Percentiles rank a stretch among this genome's conserved stretches.
Evolutionary conservation across 2,797 vertebrate species (phyloP).

Genomic region (Sebastes vulpes): DNA sequence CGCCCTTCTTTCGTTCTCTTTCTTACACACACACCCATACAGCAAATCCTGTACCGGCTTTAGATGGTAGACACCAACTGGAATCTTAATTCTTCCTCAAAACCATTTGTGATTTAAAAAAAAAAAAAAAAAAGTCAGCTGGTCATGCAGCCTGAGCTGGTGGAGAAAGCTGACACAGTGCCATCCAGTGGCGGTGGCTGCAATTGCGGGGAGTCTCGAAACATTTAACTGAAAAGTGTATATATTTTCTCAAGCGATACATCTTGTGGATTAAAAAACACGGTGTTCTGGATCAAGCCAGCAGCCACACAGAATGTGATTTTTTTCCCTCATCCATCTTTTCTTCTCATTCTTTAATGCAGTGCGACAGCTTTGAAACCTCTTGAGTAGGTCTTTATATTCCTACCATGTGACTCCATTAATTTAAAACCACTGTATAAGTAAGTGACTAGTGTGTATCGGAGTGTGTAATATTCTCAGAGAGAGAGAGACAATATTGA

Average conservation of each 20-base stretch:
- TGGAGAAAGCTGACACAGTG: constrained; percentile 79
- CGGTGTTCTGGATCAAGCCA: not conserved
- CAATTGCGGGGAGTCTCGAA: constrained; percentile 1
- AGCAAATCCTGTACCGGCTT: constrained; percentile 59
- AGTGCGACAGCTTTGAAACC: constrained; percentile 12
- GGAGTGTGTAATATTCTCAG: constrained; percentile 49
- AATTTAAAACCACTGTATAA: constrained; percentile 33
- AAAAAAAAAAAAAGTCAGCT: constrained; percentile 7
- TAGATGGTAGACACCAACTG: constrained; percentile 66
- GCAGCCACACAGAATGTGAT: not conserved
- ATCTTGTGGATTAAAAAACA: not conserved
- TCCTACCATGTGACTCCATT: constrained; percentile 38
- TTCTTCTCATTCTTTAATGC: constrained; percentile 7
- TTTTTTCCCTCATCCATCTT: not conserved
- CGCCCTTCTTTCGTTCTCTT: not conserved
- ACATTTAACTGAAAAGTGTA: not conserved
- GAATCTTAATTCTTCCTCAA: constrained; percentile 78
- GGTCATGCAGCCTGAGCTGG: constrained; percentile 1
- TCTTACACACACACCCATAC: not conserved
- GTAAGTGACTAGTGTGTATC: constrained; percentile 40
- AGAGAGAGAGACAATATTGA: constrained; percentile 48
- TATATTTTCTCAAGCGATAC: not conserved
- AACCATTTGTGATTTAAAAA: constrained; percentile 51
- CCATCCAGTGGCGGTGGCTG: constrained; percentile 82
- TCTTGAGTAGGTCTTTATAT: constrained; percentile 33